Base-by-base conservation (phyloP, 37 sponge, comb jelly and placozoan genomes). In the Haliclona indistincta region DNA sequence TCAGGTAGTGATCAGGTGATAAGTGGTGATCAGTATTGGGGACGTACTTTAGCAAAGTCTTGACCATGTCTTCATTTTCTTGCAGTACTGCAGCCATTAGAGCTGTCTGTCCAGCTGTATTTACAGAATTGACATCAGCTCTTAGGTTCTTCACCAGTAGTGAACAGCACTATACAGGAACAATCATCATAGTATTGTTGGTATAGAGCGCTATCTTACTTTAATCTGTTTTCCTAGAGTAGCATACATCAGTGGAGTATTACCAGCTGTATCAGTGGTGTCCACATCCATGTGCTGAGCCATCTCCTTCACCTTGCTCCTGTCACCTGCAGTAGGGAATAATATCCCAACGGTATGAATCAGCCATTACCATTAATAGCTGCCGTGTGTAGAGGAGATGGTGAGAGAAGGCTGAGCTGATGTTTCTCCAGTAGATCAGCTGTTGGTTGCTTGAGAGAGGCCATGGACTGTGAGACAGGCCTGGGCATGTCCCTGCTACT, bases 191-290 rank as follows among this genome's bases (percentile, higher is more conserved):
- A 38, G 7, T 65, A 65, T 33, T 65, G 7, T 4, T 32, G 30
- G n/a, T 65, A 30, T 7, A 4, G 38, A 38, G 38, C 3, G 22
- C 30, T 23, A 6, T n/a, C 7, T 60, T 63, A 85, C 85, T 64
- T 85, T 85, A 2, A 55, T 1, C 30, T 85, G 64, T 39, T 63
- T 54, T 17, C 87, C 92, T 13, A 86, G 73, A 11, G 82, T 87
- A 35, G 94, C 77, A 73, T 93, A 89, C 86, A 89, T 93, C 19
- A 89, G 77, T 47, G 94, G 84, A 32, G 94, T 93, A 22, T 80
- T 70, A 1, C 90, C 87, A 20, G 44, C 63, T 0, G 38, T 75
- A 64, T 93, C 94, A 4, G 56, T 40, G 49, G 68, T 69, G 73
- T 93, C 79, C 20, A 86, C 81, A 60, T 60, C 82, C 32, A 63